These are phyloP conservation scores for Mastomys coucha DNA, from an alignment of 2,113 vertebrate genomes.

Conservation along the genomic window DNA sequence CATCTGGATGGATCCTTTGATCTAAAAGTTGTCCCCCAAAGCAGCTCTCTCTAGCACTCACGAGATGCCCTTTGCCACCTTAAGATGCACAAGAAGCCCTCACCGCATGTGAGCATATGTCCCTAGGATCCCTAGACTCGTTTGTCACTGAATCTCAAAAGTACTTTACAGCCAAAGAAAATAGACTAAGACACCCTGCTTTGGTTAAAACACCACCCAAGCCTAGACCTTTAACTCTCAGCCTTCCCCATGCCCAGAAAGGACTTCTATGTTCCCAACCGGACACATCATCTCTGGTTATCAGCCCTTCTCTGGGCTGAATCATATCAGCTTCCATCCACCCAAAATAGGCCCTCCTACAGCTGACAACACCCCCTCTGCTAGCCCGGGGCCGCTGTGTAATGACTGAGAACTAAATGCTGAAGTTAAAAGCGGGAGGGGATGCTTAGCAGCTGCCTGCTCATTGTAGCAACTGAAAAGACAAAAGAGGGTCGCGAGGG, in stretches of 20 bases:
- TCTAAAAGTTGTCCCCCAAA: background rate
- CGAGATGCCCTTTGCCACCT: background rate
- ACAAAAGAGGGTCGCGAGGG: background rate
- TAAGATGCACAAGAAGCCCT: background rate
- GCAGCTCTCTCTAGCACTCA: background rate
- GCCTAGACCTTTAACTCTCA: background rate
- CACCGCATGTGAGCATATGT: fast-evolving
- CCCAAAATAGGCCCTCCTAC: background rate
- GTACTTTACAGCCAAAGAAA: background rate
- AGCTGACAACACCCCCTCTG: fast-evolving
- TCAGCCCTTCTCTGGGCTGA: background rate
- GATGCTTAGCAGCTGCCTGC: background rate
- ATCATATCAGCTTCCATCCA: background rate
- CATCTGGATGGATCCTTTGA: background rate
- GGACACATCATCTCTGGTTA: background rate
- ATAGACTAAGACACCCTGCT: background rate
- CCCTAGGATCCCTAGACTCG: background rate
- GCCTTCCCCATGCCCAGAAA: background rate
- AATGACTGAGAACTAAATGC: background rate
- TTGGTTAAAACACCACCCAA: background rate
- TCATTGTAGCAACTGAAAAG: too few relatives aligned
- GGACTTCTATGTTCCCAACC: background rate
- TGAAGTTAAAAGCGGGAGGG: background rate
- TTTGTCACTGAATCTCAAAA: background rate
- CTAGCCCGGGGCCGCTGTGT: background rate